Evolutionary conservation across 2,113 vertebrate species (phyloP).

Genomic region (Sylvietta virens): DNA sequence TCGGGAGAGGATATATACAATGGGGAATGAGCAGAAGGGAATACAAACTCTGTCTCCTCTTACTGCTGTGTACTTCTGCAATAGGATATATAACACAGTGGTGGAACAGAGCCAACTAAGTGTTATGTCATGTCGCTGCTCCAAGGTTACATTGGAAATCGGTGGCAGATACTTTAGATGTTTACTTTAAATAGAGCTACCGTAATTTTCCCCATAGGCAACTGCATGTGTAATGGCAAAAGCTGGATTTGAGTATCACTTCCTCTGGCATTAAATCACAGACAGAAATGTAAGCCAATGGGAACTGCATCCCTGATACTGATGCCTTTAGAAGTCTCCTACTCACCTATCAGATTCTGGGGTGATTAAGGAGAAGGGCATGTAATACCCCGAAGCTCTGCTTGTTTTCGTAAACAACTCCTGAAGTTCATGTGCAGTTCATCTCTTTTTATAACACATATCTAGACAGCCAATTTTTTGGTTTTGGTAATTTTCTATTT

Average conservation of each 20-base stretch:
- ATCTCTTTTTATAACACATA: slow-evolving; percentile 50
- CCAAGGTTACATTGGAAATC: slow-evolving; percentile 62
- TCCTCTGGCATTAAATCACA: slow-evolving; percentile 40
- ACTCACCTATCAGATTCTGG: slow-evolving; percentile 55
- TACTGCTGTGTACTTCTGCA: not conserved
- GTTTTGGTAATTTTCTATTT: slow-evolving; percentile 41
- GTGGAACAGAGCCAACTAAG: not conserved
- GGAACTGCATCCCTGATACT: not conserved
- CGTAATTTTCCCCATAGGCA: slow-evolving; percentile 50
- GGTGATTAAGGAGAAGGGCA: slow-evolving; percentile 45
- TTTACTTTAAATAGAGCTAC: slow-evolving; percentile 57
- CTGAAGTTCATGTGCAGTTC: slow-evolving; percentile 43
- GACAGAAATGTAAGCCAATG: slow-evolving; percentile 48
- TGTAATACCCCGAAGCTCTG: slow-evolving; percentile 28
- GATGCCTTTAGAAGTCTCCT: slow-evolving; percentile 21
- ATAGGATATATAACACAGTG: not conserved
- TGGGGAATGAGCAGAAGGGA: not conserved
- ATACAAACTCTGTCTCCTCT: not conserved
- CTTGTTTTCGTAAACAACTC: slow-evolving; percentile 48
- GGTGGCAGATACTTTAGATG: slow-evolving; percentile 2
- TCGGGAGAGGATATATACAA: not conserved
- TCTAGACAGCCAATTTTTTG: not conserved
- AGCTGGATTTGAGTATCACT: slow-evolving; percentile 28
- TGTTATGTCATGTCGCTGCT: slow-evolving; percentile 2
- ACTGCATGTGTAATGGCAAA: slow-evolving; percentile 54